Percentiles rank a stretch among this genome's conserved stretches.
phyloP scores from a whole-genome alignment of 2,888 invertebrate genomes.

The Polyploca ridens region DNA sequence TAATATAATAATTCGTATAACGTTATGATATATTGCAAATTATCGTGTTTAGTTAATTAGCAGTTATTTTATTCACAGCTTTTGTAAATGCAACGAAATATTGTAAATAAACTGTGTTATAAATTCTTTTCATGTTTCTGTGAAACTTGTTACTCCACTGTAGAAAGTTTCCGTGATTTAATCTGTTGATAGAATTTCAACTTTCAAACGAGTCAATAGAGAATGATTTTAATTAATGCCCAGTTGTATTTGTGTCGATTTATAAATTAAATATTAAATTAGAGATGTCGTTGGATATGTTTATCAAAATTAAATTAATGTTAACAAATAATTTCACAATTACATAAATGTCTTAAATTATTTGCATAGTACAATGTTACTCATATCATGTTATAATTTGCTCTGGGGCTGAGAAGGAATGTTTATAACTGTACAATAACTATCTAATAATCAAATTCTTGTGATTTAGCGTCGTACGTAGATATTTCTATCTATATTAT shows the following conservation, averaged over 20 bases:
- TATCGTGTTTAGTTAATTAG: conserved; percentile 14
- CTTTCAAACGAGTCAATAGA: not conserved
- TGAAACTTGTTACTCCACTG: conserved; percentile 42
- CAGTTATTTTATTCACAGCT: conserved; percentile 53
- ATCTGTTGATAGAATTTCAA: not conserved
- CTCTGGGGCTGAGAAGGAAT: conserved; percentile 29
- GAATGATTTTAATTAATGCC: not conserved
- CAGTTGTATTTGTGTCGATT: not conserved
- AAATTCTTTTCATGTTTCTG: conserved; percentile 46
- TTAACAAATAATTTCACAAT: too few relatives aligned
- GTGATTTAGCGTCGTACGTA: conserved; percentile 66
- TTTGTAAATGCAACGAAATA: conserved; percentile 71
- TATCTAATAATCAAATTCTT: conserved; percentile 59
- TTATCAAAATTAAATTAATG: not conserved
- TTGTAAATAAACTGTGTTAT: conserved; percentile 37
- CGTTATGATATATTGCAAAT: conserved; percentile 12
- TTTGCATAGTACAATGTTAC: conserved; percentile 56
- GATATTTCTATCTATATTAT: conserved; percentile 36
- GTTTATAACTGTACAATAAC: conserved; percentile 61
- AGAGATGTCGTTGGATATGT: not conserved
- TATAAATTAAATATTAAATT: not conserved
- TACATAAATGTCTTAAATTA: too few relatives aligned
- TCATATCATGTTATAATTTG: conserved; percentile 59
- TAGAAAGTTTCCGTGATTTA: not conserved
- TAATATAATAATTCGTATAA: conserved; percentile 18